phyloP scores from a whole-genome alignment of 2,888 invertebrate genomes.

The Macropis europaea region DNA sequence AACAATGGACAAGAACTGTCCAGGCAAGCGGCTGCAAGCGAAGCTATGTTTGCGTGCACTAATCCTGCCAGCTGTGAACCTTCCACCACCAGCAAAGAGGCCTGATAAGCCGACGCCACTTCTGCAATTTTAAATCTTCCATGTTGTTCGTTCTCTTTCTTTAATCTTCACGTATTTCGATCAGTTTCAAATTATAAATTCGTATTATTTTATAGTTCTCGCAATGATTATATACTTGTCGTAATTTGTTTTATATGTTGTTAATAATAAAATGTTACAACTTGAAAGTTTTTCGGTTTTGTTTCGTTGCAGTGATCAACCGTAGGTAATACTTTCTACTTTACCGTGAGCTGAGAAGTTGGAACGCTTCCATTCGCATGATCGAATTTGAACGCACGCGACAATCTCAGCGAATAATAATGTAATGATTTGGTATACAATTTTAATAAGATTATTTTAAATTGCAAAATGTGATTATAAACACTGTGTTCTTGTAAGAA shows the following conservation, averaged over 20 bases:
- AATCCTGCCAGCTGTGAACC: constrained; percentile 88
- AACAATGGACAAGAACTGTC: constrained; percentile 84
- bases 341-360: constrained; percentile 8
- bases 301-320: background rate
- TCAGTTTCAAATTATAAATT: too few species aligned
- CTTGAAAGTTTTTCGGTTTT: background rate
- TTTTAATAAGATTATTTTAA: too few species aligned
- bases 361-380: background rate
- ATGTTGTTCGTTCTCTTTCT: background rate
- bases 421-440: too few species aligned
- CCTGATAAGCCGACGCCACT: constrained; percentile 87
- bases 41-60: constrained; percentile 86
- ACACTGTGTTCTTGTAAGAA: too few species aligned
- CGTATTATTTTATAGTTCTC: too few species aligned
- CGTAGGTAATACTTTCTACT: constrained; percentile 2
- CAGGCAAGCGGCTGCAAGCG: constrained; percentile 86
- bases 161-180: too few species aligned
- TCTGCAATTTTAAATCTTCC: constrained; percentile 79
- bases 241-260: too few species aligned
- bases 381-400: too few species aligned
- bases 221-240: too few species aligned
- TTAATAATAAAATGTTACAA: too few species aligned
- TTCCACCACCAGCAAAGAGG: constrained; percentile 86
- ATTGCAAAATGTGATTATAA: too few species aligned
- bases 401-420: too few species aligned